phyloP scores from a whole-genome alignment of 2,113 vertebrate species.

The Collichthys lucidus region DNA sequence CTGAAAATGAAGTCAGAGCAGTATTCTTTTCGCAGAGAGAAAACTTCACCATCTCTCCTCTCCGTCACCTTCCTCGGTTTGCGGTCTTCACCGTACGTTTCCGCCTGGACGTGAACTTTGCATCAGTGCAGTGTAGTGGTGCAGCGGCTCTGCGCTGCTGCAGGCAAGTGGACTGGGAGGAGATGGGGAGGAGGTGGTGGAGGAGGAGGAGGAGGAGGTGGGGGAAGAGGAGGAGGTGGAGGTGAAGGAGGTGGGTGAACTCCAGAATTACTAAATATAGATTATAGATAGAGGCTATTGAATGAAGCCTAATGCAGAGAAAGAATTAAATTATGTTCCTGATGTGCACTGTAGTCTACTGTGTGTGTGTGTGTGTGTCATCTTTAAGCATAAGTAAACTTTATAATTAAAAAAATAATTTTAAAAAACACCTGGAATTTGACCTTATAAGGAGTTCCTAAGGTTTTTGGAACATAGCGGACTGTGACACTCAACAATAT shows the following conservation, averaged over 20 bases:
- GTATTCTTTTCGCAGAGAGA: neutral
- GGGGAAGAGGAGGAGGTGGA: no score
- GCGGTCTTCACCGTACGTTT: conserved; percentile 27
- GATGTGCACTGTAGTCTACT: neutral
- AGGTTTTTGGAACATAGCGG: neutral
- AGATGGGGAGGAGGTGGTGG: conserved; percentile 44
- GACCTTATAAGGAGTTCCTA: neutral
- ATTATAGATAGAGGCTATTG: neutral
- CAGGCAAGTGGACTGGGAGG: conserved; percentile 31
- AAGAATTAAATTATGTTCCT: neutral
- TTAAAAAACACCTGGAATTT: neutral
- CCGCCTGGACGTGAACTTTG: conserved; percentile 21
- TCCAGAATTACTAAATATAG: neutral
- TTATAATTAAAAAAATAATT: no score
- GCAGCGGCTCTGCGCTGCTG: conserved; percentile 16
- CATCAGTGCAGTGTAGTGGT: neutral
- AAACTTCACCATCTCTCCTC: neutral
- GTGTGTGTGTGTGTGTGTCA: neutral
- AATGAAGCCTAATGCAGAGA: neutral
- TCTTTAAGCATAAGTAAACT: neutral
- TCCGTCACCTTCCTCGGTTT: conserved; percentile 21
- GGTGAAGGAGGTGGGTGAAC: conserved; percentile 43
- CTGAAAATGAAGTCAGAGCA: neutral
- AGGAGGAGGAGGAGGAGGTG: conserved; percentile 27
- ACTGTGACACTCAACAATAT: no score